Evolutionary conservation across 2,797 vertebrate species (phyloP).

Genomic region (Halcyon badia): DNA sequence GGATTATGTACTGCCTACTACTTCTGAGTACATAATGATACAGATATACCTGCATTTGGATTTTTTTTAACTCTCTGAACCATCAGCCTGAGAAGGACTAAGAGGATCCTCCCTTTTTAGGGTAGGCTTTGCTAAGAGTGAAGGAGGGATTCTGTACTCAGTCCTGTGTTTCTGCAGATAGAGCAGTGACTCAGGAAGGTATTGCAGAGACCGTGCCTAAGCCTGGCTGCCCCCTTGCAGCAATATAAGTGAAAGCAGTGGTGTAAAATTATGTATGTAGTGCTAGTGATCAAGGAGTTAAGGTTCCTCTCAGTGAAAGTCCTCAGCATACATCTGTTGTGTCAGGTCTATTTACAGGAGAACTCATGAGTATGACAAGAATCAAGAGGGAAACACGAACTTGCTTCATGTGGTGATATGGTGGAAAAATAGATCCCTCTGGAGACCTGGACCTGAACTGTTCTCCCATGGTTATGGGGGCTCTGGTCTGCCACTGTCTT

Average conservation of each 20-base stretch:
- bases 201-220: background rate
- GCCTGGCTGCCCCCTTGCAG: background rate
- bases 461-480: background rate
- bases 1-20: background rate
- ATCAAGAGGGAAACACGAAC: constrained; percentile 16
- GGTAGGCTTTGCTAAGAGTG: background rate
- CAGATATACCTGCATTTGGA: background rate
- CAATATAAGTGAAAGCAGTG: background rate
- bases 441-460: background rate
- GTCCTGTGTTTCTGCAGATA: background rate
- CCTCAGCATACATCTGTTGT: background rate
- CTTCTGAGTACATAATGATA: background rate
- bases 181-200: background rate
- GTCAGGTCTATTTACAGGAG: constrained; percentile 17
- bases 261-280: background rate
- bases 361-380: background rate
- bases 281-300: background rate
- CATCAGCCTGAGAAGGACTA: background rate
- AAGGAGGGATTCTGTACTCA: background rate
- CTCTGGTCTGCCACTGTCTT: background rate
- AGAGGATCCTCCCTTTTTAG: background rate
- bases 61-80: background rate
- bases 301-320: background rate
- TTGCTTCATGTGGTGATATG: background rate
- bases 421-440: background rate